phyloP scores from a whole-genome alignment of 2,797 vertebrate species.

The Amazona ochrocephala region DNA sequence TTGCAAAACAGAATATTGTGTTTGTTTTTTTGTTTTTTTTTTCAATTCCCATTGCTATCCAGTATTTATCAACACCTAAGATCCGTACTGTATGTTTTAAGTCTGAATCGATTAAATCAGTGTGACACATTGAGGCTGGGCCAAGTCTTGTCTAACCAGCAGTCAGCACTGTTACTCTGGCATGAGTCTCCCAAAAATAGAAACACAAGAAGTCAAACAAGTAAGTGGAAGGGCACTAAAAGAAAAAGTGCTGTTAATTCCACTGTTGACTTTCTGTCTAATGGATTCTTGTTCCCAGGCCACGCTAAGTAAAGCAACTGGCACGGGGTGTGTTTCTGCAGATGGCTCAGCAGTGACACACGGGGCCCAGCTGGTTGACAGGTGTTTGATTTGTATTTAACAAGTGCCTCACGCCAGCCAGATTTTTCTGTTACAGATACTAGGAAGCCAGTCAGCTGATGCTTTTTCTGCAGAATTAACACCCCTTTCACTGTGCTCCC shows the following conservation, averaged over 20 bases:
- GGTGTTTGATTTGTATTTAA: constrained; percentile 69
- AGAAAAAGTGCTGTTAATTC: constrained; percentile 71
- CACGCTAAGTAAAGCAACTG: constrained; percentile 72
- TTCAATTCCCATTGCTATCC: background rate
- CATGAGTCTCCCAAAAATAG: constrained; percentile 58
- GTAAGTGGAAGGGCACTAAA: constrained; percentile 70
- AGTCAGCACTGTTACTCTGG: constrained; percentile 29
- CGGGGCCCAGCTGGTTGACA: constrained; percentile 60
- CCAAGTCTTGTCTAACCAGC: constrained; percentile 55
- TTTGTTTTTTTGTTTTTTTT: background rate
- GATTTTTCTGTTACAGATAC: background rate
- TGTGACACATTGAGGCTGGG: background rate
- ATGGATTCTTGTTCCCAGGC: constrained; percentile 76
- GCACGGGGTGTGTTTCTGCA: constrained; percentile 51
- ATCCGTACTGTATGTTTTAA: background rate
- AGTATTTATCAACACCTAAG: constrained; percentile 21
- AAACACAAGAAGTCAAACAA: constrained; percentile 68
- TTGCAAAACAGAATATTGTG: background rate
- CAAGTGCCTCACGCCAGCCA: constrained; percentile 45
- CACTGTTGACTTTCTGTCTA: constrained; percentile 75
- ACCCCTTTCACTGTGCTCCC: background rate
- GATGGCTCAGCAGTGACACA: constrained; percentile 71
- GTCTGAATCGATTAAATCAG: constrained; percentile 38
- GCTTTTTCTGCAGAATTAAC: constrained; percentile 16
- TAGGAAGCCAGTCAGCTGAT: background rate